Evolutionary conservation across 92 coral and sea anemone genomes (phyloP).

Genomic region (Actinostola sp.): DNA sequence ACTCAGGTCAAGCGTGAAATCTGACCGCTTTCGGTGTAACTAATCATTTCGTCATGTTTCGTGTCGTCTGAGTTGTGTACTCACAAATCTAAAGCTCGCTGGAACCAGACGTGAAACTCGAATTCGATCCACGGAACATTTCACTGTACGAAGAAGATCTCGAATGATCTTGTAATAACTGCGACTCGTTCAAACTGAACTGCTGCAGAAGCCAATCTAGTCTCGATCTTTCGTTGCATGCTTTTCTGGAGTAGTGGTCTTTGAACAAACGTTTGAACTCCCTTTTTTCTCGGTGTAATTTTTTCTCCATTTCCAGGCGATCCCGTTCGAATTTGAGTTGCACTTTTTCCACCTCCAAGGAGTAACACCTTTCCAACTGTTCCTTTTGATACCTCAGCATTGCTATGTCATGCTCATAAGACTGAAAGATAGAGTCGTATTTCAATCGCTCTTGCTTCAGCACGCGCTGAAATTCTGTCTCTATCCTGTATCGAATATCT

Average conservation of each 20-base stretch:
- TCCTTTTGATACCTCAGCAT: slow-evolving; percentile 93
- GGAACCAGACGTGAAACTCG: slow-evolving; percentile 49
- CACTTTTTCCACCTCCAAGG: slow-evolving; percentile 84
- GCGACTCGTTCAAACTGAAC: slow-evolving; percentile 41
- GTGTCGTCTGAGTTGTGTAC: not conserved
- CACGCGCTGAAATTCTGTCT: slow-evolving; percentile 80
- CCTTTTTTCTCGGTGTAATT: slow-evolving; percentile 76
- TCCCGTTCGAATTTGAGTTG: slow-evolving; percentile 89
- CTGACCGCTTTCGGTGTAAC: slow-evolving; percentile 3
- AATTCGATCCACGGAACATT: slow-evolving; percentile 37
- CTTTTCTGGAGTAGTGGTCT: slow-evolving; percentile 79
- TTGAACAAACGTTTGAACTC: slow-evolving; percentile 81
- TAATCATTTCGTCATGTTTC: too few species aligned
- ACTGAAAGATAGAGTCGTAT: slow-evolving; percentile 92
- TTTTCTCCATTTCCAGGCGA: slow-evolving; percentile 89
- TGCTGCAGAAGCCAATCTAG: slow-evolving; percentile 91
- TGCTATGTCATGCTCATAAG: slow-evolving; percentile 92
- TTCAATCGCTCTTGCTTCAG: slow-evolving; percentile 87
- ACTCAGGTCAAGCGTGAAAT: slow-evolving; percentile 28
- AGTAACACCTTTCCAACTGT: slow-evolving; percentile 82
- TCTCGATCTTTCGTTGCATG: slow-evolving; percentile 80
- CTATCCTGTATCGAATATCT: slow-evolving; percentile 82
- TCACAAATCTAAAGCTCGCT: slow-evolving; percentile 21
- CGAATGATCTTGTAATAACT: slow-evolving; percentile 25
- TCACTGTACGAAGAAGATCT: slow-evolving; percentile 35